phyloP scores from a whole-genome alignment of 1,140 invertebrate species.

The Xylocopa sonorina region DNA sequence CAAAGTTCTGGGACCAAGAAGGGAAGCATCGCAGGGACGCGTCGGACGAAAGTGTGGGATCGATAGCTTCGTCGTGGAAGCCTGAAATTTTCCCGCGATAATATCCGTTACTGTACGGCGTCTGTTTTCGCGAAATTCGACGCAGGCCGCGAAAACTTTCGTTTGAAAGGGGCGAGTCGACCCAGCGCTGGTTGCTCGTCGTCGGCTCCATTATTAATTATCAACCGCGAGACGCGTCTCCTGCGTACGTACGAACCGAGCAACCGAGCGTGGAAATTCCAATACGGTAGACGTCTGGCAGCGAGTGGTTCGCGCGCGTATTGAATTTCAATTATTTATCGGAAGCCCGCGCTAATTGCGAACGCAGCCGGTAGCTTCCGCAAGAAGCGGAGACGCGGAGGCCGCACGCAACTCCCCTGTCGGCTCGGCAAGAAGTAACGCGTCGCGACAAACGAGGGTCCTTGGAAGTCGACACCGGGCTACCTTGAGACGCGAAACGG shows the following conservation, averaged over 20 bases:
- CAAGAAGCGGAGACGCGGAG: slow-evolving; percentile 60
- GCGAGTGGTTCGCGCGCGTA: slow-evolving; percentile 40
- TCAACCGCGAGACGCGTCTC: slow-evolving; percentile 32
- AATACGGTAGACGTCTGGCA: slow-evolving; percentile 14
- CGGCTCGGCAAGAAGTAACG: slow-evolving; percentile 49
- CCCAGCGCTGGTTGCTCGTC: slow-evolving; percentile 14
- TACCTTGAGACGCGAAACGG: slow-evolving; percentile 56
- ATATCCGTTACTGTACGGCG: slow-evolving; percentile 21
- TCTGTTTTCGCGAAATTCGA: slow-evolving; percentile 66
- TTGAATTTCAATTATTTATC: slow-evolving; percentile 77
- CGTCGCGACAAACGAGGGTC: slow-evolving; percentile 50
- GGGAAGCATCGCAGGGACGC: slow-evolving; percentile 14
- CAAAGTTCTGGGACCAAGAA: background rate
- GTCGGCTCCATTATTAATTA: slow-evolving; percentile 59
- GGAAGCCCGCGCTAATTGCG: slow-evolving; percentile 69
- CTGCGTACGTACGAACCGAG: background rate
- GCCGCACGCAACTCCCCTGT: slow-evolving; percentile 34
- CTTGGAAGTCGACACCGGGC: slow-evolving; percentile 57
- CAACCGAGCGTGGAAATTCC: slow-evolving; percentile 33
- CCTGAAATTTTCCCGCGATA: slow-evolving; percentile 26
- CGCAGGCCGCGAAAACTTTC: slow-evolving; percentile 66
- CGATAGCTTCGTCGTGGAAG: slow-evolving; percentile 37
- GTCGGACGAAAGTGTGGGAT: background rate
- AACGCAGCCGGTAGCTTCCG: slow-evolving; percentile 51
- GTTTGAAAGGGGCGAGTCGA: slow-evolving; percentile 46